Conservation (phyloP, 2,888 invertebrate species). For the Platycheirus albimanus region DNA sequence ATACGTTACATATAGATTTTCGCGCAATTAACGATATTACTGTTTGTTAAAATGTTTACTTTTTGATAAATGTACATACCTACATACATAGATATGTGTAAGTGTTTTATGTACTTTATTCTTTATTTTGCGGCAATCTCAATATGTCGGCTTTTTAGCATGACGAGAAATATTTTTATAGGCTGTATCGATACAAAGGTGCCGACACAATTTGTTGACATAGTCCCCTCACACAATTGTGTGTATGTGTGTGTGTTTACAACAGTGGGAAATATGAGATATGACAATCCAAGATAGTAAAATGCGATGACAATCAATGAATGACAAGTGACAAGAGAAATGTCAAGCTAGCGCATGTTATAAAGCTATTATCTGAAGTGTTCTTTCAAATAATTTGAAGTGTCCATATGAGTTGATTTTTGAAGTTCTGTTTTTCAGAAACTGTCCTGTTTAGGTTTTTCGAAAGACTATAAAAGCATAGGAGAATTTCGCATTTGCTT, state of each 20-base stretch:
- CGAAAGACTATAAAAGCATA: no score
- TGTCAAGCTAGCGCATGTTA: slow-evolving; percentile 65
- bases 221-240: slow-evolving; percentile 29
- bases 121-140: slow-evolving; percentile 46
- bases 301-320: slow-evolving; percentile 51
- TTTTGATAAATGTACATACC: slow-evolving; percentile 27
- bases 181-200: slow-evolving; percentile 50
- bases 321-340: slow-evolving; percentile 71
- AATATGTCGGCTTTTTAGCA: slow-evolving; percentile 41
- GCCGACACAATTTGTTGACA: slow-evolving; percentile 66
- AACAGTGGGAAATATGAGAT: slow-evolving; percentile 47
- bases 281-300: slow-evolving; percentile 46
- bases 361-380: slow-evolving; percentile 72
- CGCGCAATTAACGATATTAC: slow-evolving; percentile 44
- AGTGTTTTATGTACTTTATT: not conserved
- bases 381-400: slow-evolving; percentile 23
- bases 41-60: slow-evolving; percentile 66
- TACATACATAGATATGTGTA: not conserved
- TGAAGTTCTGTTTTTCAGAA: no score
- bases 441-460: no score
- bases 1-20: slow-evolving; percentile 22
- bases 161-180: slow-evolving; percentile 24
- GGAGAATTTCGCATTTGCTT: no score
- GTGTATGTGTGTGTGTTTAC: slow-evolving; percentile 35
- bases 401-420: slow-evolving; percentile 7